phyloP scores from a whole-genome alignment of 2,113 vertebrate species.

The Prietella phreatophila region DNA sequence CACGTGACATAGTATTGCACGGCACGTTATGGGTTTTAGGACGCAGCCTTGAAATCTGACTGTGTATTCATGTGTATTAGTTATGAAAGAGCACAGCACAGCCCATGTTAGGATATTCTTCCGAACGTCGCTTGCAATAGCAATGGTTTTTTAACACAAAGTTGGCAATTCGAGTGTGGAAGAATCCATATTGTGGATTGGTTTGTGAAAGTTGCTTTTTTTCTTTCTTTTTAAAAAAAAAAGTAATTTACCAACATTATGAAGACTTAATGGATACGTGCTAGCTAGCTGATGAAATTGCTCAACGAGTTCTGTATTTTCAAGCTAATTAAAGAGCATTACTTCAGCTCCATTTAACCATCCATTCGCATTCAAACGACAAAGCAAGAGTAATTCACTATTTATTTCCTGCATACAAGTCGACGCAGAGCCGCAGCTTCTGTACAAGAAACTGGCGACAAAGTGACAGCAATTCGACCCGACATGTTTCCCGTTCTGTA shows the following conservation, averaged over 20 bases:
- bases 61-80: no score
- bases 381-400: not conserved
- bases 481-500: not conserved
- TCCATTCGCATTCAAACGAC: not conserved
- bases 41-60: not conserved
- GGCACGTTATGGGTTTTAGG: not conserved
- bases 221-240: no score
- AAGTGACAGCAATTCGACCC: no score
- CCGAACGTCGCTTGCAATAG: not conserved
- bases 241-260: not conserved
- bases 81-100: not conserved
- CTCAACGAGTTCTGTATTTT: no score
- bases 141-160: not conserved
- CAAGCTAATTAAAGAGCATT: not conserved
- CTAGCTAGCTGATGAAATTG: no score
- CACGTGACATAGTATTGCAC: not conserved
- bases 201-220: not conserved
- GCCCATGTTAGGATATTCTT: not conserved
- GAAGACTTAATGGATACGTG: not conserved
- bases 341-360: not conserved
- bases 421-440: not conserved
- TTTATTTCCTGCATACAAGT: not conserved
- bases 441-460: no score
- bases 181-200: not conserved
- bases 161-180: not conserved